These are phyloP conservation scores for Notamacropus eugenii DNA, from an alignment of 2,797 vertebrate genomes.

Conservation along the genomic window DNA sequence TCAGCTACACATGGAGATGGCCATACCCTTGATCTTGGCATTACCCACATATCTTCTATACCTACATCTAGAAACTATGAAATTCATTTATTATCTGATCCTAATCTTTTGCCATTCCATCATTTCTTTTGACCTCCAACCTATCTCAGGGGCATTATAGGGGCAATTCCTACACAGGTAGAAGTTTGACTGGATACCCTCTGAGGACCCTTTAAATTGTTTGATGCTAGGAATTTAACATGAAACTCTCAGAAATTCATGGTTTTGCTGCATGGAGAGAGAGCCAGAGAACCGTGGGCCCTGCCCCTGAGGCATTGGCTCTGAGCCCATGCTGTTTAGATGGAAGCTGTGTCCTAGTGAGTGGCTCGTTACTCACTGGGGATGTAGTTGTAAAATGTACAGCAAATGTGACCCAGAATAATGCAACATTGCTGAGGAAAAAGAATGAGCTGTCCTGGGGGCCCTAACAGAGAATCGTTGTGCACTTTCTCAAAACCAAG, in stretches of 20 bases:
- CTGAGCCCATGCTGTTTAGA: conserved; percentile 73
- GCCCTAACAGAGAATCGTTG: conserved; percentile 90
- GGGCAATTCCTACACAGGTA: not conserved
- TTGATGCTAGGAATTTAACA: not conserved
- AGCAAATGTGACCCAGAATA: conserved; percentile 88
- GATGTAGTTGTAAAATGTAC: conserved; percentile 92
- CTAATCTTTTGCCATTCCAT: not conserved
- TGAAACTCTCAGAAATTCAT: not conserved
- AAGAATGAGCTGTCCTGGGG: conserved; percentile 90
- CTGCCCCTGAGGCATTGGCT: conserved; percentile 50
- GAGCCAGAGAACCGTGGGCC: conserved; percentile 15
- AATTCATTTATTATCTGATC: not conserved
- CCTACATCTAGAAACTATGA: not conserved
- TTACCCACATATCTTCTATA: not conserved
- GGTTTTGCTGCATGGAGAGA: not conserved
- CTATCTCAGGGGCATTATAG: not conserved
- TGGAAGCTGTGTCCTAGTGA: conserved; percentile 57
- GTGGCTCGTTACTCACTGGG: conserved; percentile 90
- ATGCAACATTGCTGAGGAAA: conserved; percentile 89
- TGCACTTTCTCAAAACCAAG: conserved; percentile 82
- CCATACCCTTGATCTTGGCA: not conserved
- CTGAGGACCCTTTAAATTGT: not conserved
- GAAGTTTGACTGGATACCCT: not conserved
- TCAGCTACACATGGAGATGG: not conserved
- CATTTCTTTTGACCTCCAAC: not conserved